A percentile compares a stretch with the other conserved stretches of the same genome.
Conservation (phyloP, 2,888 invertebrate genomes). For the Nephrocerus scutellatus region DNA sequence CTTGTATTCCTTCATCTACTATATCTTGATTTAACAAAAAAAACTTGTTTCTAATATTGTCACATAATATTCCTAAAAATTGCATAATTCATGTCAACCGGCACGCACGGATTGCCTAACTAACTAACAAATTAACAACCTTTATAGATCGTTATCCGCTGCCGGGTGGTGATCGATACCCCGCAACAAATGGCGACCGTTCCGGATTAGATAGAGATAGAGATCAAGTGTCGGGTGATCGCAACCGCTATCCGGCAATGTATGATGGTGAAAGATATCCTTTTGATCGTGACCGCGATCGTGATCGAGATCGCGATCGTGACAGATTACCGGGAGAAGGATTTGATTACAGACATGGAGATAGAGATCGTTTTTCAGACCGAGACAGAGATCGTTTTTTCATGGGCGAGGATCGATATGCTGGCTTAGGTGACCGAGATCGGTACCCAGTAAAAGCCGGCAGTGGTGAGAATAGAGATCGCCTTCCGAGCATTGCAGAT, state of each 20-base stretch:
- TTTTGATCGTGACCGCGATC: conserved; percentile 42
- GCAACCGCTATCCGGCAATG: conserved; percentile 44
- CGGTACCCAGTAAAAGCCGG: conserved; percentile 26
- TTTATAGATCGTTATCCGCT: conserved; percentile 37
- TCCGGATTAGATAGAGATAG: conserved; percentile 44
- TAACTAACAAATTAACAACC: conserved; percentile 30
- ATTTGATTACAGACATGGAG: conserved; percentile 25
- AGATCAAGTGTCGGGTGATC: conserved; percentile 39
- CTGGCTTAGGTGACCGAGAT: conserved; percentile 23
- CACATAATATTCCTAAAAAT: too few relatives aligned
- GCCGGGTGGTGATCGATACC: conserved; percentile 45
- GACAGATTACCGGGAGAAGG: too few relatives aligned
- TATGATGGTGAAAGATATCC: conserved; percentile 41
- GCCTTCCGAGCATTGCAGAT: conserved; percentile 25
- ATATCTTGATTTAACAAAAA: not conserved
- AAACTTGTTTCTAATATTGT: too few relatives aligned
- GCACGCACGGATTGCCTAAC: too few relatives aligned
- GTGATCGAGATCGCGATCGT: conserved; percentile 49
- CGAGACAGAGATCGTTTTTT: conserved; percentile 12
- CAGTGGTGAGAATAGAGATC: too few relatives aligned
- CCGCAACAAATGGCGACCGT: conserved; percentile 39
- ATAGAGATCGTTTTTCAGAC: conserved; percentile 30
- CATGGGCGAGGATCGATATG: conserved; percentile 24
- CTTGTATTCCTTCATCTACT: too few relatives aligned
- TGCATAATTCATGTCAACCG: too few relatives aligned